Percentiles rank a stretch among this genome's conserved stretches.
phyloP scores from a whole-genome alignment of 2,113 vertebrate species.

The Hemichromis elongatus region DNA sequence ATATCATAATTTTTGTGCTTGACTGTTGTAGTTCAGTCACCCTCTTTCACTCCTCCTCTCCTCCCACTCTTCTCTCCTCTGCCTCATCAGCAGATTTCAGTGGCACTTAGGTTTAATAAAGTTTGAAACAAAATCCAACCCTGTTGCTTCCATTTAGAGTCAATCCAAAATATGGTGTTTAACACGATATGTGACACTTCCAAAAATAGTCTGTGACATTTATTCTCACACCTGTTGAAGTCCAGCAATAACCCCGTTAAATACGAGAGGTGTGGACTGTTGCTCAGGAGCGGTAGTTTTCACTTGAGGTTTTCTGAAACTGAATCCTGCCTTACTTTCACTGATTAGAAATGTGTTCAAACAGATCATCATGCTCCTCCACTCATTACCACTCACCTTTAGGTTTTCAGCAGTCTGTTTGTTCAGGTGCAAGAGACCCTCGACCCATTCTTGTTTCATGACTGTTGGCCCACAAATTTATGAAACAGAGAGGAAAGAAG shows the following conservation, averaged over 20 bases:
- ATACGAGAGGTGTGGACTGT: slow-evolving; percentile 33
- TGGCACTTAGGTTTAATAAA: background rate
- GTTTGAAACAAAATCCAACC: slow-evolving; percentile 6
- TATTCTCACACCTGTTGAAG: slow-evolving; percentile 38
- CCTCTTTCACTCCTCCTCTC: background rate
- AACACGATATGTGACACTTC: background rate
- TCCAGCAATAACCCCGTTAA: slow-evolving; percentile 25
- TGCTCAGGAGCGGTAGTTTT: slow-evolving; percentile 1
- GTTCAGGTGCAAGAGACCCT: slow-evolving; percentile 81
- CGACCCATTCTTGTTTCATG: slow-evolving; percentile 69
- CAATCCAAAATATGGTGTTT: background rate
- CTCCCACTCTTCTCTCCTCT: background rate
- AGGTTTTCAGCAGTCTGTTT: slow-evolving; percentile 77
- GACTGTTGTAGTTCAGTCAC: background rate
- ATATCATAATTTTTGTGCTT: slow-evolving; percentile 3
- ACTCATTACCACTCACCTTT: slow-evolving; percentile 13
- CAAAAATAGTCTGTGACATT: slow-evolving; percentile 15
- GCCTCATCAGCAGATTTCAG: background rate
- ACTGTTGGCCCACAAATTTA: slow-evolving; percentile 79
- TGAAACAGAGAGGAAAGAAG: slow-evolving; percentile 74
- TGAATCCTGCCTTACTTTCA: background rate
- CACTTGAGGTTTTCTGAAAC: background rate
- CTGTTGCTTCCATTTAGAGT: background rate
- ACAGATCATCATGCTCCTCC: background rate
- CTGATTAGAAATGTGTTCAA: background rate